Conservation (phyloP, 2,113 vertebrate species). For the Hipposideros armiger region DNA sequence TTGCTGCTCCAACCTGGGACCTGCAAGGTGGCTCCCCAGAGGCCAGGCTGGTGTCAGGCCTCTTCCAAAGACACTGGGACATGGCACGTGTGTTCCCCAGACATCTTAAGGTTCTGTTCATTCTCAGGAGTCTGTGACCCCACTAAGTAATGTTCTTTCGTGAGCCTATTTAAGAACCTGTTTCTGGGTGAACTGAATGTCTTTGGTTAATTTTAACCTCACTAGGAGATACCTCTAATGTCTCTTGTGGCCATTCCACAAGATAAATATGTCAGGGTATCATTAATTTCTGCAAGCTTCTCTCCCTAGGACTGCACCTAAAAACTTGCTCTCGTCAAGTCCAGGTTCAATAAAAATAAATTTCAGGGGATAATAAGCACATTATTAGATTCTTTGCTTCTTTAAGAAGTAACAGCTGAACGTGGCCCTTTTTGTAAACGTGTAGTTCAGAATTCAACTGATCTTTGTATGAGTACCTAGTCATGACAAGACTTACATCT, state of each 20-base stretch:
- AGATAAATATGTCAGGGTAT: not conserved
- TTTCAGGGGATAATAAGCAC: not conserved
- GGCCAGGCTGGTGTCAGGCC: not conserved
- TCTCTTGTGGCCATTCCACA: not conserved
- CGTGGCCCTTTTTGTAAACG: not conserved
- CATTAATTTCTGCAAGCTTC: not conserved
- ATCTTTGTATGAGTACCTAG: not conserved
- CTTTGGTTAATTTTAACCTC: not conserved
- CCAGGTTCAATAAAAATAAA: not conserved
- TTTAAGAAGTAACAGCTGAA: not conserved
- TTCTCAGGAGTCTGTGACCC: not conserved
- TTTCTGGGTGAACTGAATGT: not conserved
- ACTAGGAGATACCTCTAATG: not conserved
- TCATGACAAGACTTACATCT: not conserved
- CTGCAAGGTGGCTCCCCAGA: not conserved
- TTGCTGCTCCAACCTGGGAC: not conserved
- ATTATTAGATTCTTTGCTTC: not conserved
- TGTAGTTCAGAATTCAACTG: not conserved
- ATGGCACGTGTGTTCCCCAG: rapidly evolving
- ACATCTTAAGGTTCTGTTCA: not conserved
- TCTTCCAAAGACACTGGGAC: not conserved
- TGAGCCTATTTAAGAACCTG: not conserved
- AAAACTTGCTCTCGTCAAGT: slow-evolving; percentile 13
- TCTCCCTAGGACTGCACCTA: not conserved
- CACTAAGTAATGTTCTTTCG: not conserved